Conservation (phyloP, 2,797 vertebrate genomes). For the Dendrocincla fuliginosa region DNA sequence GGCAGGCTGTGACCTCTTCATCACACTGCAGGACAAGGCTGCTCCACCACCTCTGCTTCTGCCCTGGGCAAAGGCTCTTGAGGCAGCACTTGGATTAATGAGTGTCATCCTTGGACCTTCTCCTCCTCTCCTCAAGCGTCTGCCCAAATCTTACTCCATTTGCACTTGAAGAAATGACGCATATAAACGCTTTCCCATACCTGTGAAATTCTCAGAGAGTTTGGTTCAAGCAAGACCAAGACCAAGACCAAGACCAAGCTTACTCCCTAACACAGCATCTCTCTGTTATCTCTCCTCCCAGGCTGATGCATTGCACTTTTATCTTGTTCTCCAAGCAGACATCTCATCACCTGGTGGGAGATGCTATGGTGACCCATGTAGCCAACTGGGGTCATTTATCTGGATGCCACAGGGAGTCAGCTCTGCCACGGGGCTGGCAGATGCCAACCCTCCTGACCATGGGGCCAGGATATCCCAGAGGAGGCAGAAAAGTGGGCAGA, state of each 20-base stretch:
- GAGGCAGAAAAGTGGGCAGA: not conserved
- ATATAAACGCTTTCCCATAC: not conserved
- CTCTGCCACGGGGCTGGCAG: not conserved
- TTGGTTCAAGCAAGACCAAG: not conserved
- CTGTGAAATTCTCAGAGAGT: not conserved
- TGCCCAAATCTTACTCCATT: not conserved
- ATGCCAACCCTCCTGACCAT: not conserved
- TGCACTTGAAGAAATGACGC: not conserved
- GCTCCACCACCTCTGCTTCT: not conserved
- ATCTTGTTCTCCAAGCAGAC: not conserved
- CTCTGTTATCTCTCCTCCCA: not conserved
- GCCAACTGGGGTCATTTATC: not conserved
- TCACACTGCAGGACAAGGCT: not conserved
- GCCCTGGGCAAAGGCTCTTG: not conserved
- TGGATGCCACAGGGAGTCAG: rapidly evolving
- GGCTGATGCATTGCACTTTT: not conserved
- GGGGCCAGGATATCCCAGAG: not conserved
- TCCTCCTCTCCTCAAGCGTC: not conserved
- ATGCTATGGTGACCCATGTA: not conserved
- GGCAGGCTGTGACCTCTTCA: not conserved
- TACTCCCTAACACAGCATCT: not conserved
- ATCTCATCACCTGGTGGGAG: not conserved
- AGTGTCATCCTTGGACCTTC: not conserved
- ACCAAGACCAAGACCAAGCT: not conserved
- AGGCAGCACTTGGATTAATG: not conserved